These are phyloP conservation scores for Heterodera filipjevi DNA, from an alignment of 2,888 invertebrate species.

Conservation along the genomic window DNA sequence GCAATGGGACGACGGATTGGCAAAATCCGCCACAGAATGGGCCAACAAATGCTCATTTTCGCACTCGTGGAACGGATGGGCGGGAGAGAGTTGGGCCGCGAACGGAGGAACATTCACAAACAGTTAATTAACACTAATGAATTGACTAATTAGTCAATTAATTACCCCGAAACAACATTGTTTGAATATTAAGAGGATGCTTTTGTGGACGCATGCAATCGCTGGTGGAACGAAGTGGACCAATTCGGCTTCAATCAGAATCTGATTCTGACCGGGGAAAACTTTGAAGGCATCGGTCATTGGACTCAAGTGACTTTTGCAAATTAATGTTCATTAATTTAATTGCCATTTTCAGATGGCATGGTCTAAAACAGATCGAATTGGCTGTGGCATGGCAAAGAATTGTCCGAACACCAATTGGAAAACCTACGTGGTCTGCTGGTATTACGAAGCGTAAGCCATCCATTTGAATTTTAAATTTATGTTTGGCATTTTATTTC, in stretches of 20 bases:
- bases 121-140: neutral
- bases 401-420: conserved; percentile 34
- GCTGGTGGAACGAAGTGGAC: conserved; percentile 47
- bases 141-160: neutral
- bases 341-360: conserved; percentile 37
- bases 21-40: conserved; percentile 44
- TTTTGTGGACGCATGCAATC: conserved; percentile 35
- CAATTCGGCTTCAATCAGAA: conserved; percentile 37
- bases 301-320: conserved; percentile 37
- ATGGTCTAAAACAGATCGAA: conserved; percentile 39
- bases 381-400: conserved; percentile 42
- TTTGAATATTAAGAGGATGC: conserved; percentile 6
- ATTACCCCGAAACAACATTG: too few relatives aligned
- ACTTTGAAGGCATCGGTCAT: conserved; percentile 39
- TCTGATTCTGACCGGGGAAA: conserved; percentile 22
- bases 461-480: neutral
- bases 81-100: conserved; percentile 42
- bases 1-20: conserved; percentile 35
- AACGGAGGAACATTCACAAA: neutral
- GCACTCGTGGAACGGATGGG: conserved; percentile 39
- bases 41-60: conserved; percentile 40
- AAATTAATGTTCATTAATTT: too few relatives aligned
- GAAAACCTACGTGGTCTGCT: conserved; percentile 42
- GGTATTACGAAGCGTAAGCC: conserved; percentile 41
- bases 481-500: neutral